Base-by-base conservation (phyloP, 1,140 invertebrate genomes). In the Drosophila bocqueti region DNA sequence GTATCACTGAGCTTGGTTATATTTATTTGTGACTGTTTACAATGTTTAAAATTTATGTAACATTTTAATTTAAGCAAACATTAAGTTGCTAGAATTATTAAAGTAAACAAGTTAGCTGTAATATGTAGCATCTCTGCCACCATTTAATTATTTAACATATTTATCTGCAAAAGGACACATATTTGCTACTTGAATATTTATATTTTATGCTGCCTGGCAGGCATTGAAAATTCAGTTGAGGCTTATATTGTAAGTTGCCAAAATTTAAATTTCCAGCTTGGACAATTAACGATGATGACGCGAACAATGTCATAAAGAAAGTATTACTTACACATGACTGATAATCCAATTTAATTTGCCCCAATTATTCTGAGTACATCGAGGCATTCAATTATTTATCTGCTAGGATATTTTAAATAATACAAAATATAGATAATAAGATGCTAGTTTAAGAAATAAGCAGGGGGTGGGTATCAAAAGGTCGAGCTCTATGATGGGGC, bases 391-490 rank as follows among this genome's bases (percentile, higher is more conserved):
- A 55, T 16, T 38, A 38, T 55, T 67, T 29, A 46, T 7, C 40
- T 8, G 18, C 7, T 2, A 11, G 10, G 42, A 29, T 43, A 34
- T 50, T 73, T 21, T 1, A 36, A 71, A 36, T 26, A 29, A 13
- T 42, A 11, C 8, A 8, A 40, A 11, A 40, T 52, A 49, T 40
- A 31, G 21, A 13, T 66, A 67, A 68, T 66, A 40, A 21, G 62
- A 66, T 67, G 46, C 34, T 42, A 49, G 63, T 67, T 38, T 42
- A 31, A 10, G 46, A 10, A 36, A 10, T 45, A 9, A 15, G 5
- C 5, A 47, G 34, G 38, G 29, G 49, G 57, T 40, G 43, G 75
- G 75, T 77, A 77, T 77, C 64, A 18, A 21, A 40, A n/a, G 47
- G 50, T 77, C 74, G 75, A 62, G 43, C 50, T 45, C 49, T 38